Evolutionary conservation across 1,140 invertebrate species (phyloP), one percentile per base, ranked within the genome.

Genomic region (Orchestia grillus): DNA sequence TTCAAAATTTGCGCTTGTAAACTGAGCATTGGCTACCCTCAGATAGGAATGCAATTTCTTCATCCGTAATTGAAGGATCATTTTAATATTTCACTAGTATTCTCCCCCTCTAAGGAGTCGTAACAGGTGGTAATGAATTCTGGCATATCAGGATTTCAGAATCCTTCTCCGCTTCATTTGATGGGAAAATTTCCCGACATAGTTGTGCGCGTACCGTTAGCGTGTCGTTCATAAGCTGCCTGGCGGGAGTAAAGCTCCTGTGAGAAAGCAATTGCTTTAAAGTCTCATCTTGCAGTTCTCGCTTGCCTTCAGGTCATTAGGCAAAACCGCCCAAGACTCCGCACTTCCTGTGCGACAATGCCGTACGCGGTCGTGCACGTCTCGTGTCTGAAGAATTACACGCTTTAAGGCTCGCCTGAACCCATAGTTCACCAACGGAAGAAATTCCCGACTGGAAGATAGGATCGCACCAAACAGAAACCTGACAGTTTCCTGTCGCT

Each of bases 221-320:
- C 43, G 15, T 15, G 4, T 42, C 8, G 41, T 90, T 90, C 41
- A 90, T 90, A 90, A 90, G 88, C 88, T 90, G 88, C 41, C 88
- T 77, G 62, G 62, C 36, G 88, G 41, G 41, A 90, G 88, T 44
- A 44, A 90, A 90, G 88, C 88, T 90, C 4, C 28, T 90, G 88
- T 42, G 88, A 90, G 88, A 90, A 90, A 44, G 88, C 88, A 90
- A 90, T 90, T 90, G 88, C 88, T 90, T 44, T 90, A 90, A 41
- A 90, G 88, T 94, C 92, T 94, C 92, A 94, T 44, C 92, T 94
- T 94, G 92, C 92, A 94, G 92, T 47, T 8, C 92, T 47, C 44
- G 88, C 92, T 94, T 94, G 92, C 92, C 92, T 42, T 94, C 44
- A 94, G 92, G 92, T 94, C 92, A 44, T 94, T 94, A 94, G 43